Percentiles rank a stretch among this genome's conserved stretches.
Conservation (phyloP, 2,888 invertebrate genomes). For the Polyommatus iphigenia region DNA sequence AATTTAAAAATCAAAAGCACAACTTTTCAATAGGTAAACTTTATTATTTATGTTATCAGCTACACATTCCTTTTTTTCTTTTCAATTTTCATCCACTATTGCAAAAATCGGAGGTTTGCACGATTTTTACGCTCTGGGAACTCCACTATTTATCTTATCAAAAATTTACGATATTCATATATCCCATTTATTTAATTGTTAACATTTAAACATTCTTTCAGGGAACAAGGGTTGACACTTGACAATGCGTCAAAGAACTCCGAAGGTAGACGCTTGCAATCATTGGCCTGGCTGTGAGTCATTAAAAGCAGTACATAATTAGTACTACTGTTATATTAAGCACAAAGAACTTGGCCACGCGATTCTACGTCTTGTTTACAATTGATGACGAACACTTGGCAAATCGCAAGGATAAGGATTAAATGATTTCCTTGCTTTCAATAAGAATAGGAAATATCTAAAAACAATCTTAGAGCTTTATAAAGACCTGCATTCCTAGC, state of each 20-base stretch:
- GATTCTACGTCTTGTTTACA: neutral
- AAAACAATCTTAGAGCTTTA: neutral
- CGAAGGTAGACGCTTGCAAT: neutral
- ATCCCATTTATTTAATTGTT: too few relatives aligned
- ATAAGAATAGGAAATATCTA: neutral
- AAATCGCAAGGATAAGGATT: neutral
- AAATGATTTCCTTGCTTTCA: neutral
- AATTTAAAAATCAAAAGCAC: too few relatives aligned
- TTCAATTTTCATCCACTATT: too few relatives aligned
- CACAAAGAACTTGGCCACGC: neutral
- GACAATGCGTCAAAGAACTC: neutral
- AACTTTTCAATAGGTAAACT: too few relatives aligned
- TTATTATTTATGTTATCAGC: too few relatives aligned
- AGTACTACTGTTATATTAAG: neutral
- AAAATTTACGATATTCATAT: too few relatives aligned
- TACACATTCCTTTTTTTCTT: too few relatives aligned
- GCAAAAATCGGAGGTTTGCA: too few relatives aligned
- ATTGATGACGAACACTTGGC: neutral
- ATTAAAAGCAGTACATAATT: neutral
- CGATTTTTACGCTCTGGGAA: too few relatives aligned
- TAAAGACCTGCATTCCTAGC: neutral
- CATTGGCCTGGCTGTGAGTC: neutral
- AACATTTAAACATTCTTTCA: neutral
- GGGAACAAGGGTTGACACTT: neutral
- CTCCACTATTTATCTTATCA: too few relatives aligned